Evolutionary conservation across 1,140 invertebrate species (phyloP).

Genomic region (Sminthurides bifidus): DNA sequence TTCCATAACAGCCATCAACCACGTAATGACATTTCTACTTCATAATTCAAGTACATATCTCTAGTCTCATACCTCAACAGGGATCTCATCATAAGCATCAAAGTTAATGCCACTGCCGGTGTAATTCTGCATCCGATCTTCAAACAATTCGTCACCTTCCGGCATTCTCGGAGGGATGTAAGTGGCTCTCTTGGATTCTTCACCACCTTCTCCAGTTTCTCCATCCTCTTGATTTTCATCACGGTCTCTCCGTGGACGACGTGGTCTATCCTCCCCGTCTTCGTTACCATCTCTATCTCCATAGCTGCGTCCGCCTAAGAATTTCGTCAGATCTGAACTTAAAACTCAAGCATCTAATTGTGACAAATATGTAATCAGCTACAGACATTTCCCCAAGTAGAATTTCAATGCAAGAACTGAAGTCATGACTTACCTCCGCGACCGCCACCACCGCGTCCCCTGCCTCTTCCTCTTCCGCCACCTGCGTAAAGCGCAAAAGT

Average conservation of each 20-base stretch:
- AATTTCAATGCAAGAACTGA: constrained; percentile 32
- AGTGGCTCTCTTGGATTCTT: constrained; percentile 45
- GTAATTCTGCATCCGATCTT: constrained; percentile 59
- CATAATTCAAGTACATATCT: constrained; percentile 11
- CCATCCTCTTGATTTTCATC: constrained; percentile 22
- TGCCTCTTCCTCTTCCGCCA: constrained; percentile 12
- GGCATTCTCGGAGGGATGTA: constrained; percentile 72
- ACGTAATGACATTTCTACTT: neutral
- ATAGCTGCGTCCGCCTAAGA: neutral
- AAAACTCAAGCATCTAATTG: no score
- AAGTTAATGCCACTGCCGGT: constrained; percentile 77
- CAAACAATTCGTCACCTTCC: constrained; percentile 35
- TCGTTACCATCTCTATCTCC: constrained; percentile 17
- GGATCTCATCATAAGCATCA: constrained; percentile 67
- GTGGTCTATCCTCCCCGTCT: constrained; percentile 14
- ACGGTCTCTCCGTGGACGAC: constrained; percentile 15
- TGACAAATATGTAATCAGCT: no score
- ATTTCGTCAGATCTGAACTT: no score
- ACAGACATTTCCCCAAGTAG: constrained; percentile 6
- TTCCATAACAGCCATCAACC: neutral
- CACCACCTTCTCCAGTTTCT: neutral
- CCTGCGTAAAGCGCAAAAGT: constrained; percentile 20
- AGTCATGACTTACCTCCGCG: constrained; percentile 30
- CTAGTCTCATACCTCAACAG: constrained; percentile 55
- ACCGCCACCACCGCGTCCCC: constrained; percentile 9